Percentiles rank a stretch among this genome's conserved stretches.
Evolutionary conservation across 2,797 vertebrate species (phyloP).

Genomic region (Platyrinchus mystaceus): DNA sequence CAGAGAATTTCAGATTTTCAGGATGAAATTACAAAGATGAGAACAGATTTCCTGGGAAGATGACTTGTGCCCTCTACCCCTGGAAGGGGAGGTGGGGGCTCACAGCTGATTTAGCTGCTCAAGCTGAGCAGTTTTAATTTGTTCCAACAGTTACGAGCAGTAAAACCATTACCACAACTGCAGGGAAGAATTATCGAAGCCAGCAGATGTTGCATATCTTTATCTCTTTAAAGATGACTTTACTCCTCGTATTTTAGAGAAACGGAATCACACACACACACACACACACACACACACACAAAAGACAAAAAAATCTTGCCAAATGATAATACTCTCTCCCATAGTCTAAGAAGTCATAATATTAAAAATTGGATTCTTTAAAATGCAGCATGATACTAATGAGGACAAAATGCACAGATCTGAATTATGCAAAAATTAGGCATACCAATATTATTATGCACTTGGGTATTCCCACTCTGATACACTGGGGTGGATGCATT

Average conservation of each 20-base stretch:
- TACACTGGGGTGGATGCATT: no score
- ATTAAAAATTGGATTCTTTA: neutral
- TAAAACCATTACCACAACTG: constrained; percentile 36
- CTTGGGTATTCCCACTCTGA: neutral
- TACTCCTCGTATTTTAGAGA: neutral
- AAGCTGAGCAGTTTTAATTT: constrained; percentile 64
- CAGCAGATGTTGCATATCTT: constrained; percentile 30
- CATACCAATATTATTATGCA: neutral
- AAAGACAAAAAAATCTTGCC: neutral
- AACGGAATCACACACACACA: neutral
- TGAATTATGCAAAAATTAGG: neutral
- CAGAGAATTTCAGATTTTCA: neutral
- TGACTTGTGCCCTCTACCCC: neutral
- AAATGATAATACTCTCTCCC: neutral
- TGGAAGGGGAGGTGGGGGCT: neutral
- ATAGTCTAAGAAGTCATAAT: neutral
- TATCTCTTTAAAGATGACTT: neutral
- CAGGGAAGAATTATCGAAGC: constrained; percentile 17
- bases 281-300: neutral
- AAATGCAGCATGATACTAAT: neutral
- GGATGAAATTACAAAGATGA: neutral
- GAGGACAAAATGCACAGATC: neutral
- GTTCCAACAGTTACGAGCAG: constrained; percentile 28
- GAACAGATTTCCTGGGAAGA: neutral
- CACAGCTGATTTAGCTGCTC: constrained; percentile 37